Percentiles rank a stretch among this genome's conserved stretches.
These are phyloP conservation scores for Iphiclides podalirius DNA, from an alignment of 2,888 invertebrate species.

Conservation along the genomic window DNA sequence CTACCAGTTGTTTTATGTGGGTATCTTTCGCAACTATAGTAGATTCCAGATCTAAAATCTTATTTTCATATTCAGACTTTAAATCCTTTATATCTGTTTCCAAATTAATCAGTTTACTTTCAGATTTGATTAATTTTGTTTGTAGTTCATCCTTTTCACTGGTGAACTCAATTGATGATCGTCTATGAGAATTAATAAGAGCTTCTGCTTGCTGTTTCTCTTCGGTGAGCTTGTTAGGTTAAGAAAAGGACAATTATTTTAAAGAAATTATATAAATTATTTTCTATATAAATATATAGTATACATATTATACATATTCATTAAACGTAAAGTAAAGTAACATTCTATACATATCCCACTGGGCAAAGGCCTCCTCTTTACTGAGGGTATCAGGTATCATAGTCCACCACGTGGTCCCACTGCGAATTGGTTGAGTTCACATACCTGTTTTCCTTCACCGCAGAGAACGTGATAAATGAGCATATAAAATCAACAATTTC, in stretches of 20 bases:
- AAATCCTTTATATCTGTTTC: constrained; percentile 75
- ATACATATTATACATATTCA: too few species aligned
- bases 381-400: too few species aligned
- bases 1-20: constrained; percentile 82
- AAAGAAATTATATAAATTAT: background rate
- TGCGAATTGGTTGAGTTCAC: too few species aligned
- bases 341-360: too few species aligned
- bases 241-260: constrained; percentile 33
- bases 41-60: constrained; percentile 80
- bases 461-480: too few species aligned
- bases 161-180: constrained; percentile 64
- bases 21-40: constrained; percentile 80
- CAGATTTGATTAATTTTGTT: constrained; percentile 63
- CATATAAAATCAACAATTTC: too few species aligned
- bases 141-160: constrained; percentile 72
- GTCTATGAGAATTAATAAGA: constrained; percentile 56
- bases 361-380: too few species aligned
- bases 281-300: background rate
- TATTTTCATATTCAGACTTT: constrained; percentile 80
- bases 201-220: constrained; percentile 69
- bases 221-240: constrained; percentile 57
- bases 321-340: too few species aligned
- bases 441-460: too few species aligned
- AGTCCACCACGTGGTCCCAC: too few species aligned
- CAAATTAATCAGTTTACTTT: constrained; percentile 69